Conservation (phyloP, 2,113 vertebrate genomes). For the Pongo pygmaeus region DNA sequence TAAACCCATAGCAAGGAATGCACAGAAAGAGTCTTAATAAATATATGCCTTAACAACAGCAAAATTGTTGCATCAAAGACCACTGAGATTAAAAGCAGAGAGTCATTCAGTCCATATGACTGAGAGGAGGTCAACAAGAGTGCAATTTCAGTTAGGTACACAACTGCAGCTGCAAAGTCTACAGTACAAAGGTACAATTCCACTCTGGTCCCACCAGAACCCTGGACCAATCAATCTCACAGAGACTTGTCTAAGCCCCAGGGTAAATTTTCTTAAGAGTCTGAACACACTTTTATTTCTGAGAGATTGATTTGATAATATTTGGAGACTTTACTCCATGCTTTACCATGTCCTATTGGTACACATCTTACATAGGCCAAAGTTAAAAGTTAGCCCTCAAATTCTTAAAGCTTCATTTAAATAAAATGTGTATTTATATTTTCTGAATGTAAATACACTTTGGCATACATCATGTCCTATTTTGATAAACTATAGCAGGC, state of each 20-base stretch:
- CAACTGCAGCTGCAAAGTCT: background rate
- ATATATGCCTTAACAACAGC: background rate
- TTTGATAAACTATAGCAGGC: background rate
- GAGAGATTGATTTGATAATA: background rate
- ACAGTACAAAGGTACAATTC: fast-evolving
- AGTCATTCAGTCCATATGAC: background rate
- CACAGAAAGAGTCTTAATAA: background rate
- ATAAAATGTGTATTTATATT: background rate
- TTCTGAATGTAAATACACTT: background rate
- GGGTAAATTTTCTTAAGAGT: background rate
- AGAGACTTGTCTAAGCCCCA: background rate
- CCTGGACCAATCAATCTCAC: background rate
- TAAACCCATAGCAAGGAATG: background rate
- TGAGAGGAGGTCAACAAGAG: background rate
- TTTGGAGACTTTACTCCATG: background rate
- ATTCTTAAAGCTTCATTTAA: background rate
- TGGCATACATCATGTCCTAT: background rate
- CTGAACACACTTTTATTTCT: background rate
- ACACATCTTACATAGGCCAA: background rate
- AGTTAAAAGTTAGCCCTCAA: background rate
- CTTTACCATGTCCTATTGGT: background rate
- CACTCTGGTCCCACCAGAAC: background rate
- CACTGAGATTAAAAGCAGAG: background rate
- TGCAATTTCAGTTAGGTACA: background rate
- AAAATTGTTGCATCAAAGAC: background rate